Conservation (phyloP, 2,888 invertebrate species). For the Ormia ochracea region DNA sequence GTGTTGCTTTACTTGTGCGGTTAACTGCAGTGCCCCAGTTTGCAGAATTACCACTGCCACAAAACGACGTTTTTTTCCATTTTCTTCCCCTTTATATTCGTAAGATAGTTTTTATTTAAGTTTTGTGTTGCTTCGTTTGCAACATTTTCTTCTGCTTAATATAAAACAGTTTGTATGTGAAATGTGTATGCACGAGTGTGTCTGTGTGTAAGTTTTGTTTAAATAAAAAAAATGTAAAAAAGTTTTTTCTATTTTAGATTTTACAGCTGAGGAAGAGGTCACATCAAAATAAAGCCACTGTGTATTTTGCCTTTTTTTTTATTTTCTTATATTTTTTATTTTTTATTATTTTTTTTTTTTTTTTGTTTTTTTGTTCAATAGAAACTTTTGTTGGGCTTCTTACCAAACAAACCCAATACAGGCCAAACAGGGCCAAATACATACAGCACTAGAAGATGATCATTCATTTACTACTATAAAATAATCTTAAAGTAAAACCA, state of each 20-base stretch:
- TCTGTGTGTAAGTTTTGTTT: neutral
- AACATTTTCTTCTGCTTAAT: slow-evolving; percentile 21
- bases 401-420: slow-evolving; percentile 44
- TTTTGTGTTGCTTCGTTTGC: slow-evolving; percentile 23
- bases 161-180: neutral
- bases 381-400: slow-evolving; percentile 60
- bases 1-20: slow-evolving; percentile 40
- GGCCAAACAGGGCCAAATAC: slow-evolving; percentile 12
- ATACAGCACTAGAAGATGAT: neutral
- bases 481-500: slow-evolving; percentile 46
- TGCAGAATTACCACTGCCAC: slow-evolving; percentile 10
- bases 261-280: slow-evolving; percentile 41
- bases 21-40: slow-evolving; percentile 62
- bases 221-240: neutral
- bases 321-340: too few relatives aligned
- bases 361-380: slow-evolving; percentile 14
- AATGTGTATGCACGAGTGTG: neutral
- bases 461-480: slow-evolving; percentile 8
- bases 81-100: neutral
- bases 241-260: slow-evolving; percentile 6
- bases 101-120: slow-evolving; percentile 26
- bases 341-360: slow-evolving; percentile 12
- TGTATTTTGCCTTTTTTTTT: slow-evolving; percentile 27
- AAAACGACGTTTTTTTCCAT: neutral
- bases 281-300: slow-evolving; percentile 46